phyloP scores from a whole-genome alignment of 2,113 vertebrate genomes.

The Struthidea cinerea region DNA sequence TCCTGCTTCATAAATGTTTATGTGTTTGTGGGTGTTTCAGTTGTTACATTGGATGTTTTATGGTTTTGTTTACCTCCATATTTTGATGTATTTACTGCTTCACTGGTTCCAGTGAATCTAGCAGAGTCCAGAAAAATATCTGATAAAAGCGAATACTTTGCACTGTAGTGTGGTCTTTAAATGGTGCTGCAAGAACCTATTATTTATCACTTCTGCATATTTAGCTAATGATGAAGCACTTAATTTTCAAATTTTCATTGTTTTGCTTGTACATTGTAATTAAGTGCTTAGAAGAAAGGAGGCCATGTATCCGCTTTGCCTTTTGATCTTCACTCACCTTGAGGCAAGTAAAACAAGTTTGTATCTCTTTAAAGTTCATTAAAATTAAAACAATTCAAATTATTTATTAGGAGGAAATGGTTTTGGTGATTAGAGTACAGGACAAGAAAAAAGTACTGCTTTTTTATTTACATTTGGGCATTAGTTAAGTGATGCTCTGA shows the following conservation, averaged over 20 bases:
- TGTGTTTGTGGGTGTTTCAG: background rate
- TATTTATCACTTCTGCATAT: constrained; percentile 19
- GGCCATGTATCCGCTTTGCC: background rate
- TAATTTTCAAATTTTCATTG: constrained; percentile 13
- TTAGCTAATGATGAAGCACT: constrained; percentile 33
- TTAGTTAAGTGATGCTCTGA: background rate
- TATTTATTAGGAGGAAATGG: background rate
- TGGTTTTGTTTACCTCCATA: constrained; percentile 55
- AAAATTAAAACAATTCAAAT: constrained; percentile 1
- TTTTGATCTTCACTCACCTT: background rate
- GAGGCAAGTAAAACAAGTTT: background rate
- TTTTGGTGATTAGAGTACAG: background rate
- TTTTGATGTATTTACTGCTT: constrained; percentile 63
- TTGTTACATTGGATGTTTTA: constrained; percentile 22
- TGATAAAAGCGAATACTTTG: background rate
- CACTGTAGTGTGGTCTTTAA: background rate
- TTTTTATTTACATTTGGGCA: background rate
- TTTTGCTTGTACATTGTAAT: background rate
- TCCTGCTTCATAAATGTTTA: constrained; percentile 57
- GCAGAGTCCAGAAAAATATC: background rate
- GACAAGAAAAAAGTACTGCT: background rate
- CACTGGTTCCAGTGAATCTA: background rate
- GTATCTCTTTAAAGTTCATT: background rate
- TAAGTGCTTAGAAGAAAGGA: background rate
- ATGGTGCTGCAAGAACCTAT: background rate